These are phyloP conservation scores for Podocnemis expansa DNA, from an alignment of 2,113 vertebrate species.

Conservation along the genomic window DNA sequence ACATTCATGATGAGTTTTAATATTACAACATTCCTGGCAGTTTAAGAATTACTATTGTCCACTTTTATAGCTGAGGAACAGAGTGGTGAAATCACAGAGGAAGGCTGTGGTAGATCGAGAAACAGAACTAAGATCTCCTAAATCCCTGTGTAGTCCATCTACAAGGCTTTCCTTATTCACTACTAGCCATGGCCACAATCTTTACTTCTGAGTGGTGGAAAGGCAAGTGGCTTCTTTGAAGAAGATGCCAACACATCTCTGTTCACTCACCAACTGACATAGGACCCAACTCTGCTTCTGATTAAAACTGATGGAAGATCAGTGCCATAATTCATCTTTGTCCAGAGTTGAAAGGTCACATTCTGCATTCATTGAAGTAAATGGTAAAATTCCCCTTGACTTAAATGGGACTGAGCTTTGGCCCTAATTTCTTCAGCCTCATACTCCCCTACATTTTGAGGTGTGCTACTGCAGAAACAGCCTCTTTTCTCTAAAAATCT, in stretches of 20 bases:
- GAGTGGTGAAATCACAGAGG: background rate
- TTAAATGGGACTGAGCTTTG: background rate
- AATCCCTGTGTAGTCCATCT: background rate
- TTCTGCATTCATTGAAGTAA: background rate
- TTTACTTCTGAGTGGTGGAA: background rate
- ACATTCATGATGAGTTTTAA: background rate
- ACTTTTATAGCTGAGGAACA: background rate
- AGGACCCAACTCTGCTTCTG: background rate
- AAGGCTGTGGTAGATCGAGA: background rate
- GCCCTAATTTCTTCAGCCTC: background rate
- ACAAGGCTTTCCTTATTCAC: background rate
- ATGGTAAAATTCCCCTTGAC: background rate
- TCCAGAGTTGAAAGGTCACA: background rate
- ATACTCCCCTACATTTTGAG: background rate
- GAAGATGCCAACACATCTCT: background rate
- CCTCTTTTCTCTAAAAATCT: background rate
- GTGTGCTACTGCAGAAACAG: background rate
- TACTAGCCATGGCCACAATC: background rate
- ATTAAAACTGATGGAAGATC: background rate
- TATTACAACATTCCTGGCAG: background rate
- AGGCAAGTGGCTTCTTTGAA: background rate
- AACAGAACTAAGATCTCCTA: background rate
- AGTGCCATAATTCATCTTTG: background rate
- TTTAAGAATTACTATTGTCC: background rate
- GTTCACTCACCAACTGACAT: background rate